A percentile compares a stretch with the other conserved stretches of the same genome.
Evolutionary conservation across 2,113 vertebrate species (phyloP).

Genomic region (Cynopterus brachyotis): DNA sequence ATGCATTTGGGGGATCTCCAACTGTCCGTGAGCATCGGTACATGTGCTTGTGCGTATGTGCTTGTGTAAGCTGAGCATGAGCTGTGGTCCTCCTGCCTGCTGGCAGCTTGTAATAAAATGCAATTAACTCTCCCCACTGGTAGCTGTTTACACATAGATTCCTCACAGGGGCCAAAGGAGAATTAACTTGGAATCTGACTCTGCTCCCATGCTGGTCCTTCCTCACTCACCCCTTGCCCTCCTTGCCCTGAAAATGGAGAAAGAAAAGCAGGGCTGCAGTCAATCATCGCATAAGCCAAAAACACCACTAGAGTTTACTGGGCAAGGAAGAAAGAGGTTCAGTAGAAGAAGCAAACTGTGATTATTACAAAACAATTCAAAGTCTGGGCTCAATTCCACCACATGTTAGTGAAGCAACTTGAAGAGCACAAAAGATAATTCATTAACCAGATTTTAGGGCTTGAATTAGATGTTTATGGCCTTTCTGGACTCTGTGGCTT

Average conservation of each 20-base stretch:
- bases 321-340: background rate
- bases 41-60: background rate
- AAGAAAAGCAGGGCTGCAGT: background rate
- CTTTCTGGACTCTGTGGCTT: background rate
- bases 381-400: fast-evolving
- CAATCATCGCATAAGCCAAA: background rate
- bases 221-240: background rate
- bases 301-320: background rate
- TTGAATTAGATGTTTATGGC: background rate
- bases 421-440: background rate
- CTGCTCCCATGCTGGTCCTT: background rate
- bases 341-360: background rate
- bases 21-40: background rate
- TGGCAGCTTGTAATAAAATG: background rate
- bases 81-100: background rate
- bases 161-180: background rate
- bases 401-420: background rate
- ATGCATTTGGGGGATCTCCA: background rate
- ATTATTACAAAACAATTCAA: background rate
- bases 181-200: background rate
- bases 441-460: background rate
- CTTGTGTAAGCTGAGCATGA: fast-evolving
- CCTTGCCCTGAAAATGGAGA: background rate
- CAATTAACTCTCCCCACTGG: no score
- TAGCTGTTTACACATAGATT: background rate